Evolutionary conservation across 2,888 invertebrate genomes (phyloP), one percentile per base, ranked within the genome.

Genomic region (Vesta saturnalis): DNA sequence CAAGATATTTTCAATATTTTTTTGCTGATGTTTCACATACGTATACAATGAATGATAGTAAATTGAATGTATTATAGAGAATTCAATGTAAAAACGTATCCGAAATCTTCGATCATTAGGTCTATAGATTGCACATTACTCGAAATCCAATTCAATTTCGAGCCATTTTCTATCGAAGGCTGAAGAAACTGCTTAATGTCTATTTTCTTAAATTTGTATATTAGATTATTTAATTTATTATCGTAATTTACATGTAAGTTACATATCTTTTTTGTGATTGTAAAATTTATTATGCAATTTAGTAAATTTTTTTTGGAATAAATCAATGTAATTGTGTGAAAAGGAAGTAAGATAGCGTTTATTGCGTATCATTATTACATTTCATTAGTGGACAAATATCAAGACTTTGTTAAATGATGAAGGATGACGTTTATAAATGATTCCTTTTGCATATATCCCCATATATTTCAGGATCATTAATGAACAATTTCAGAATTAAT

Each of bases 51-150:
- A 49, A 49, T 49, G 47, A 49, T 18, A 18, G 14, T 15, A 16
- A 49, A 49, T 8, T n/a, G 6, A 49, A 18, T 49, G 18, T 49
- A 49, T 49, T 18, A 15, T 49, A 49, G 10, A 15, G 18, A 49
- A 18, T 49, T 15, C 18, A 49, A 49, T 18, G 47, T 49, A 18
- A 49, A 49, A 49, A 49, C 47, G 6, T 49, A 49, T 49, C 47
- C 47, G 18, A 49, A 49, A 49, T 49, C 47, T 49, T 15, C 10
- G 47, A 18, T 49, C 47, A 49, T 49, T 49, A 49, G 47, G 47
- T 49, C 47, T 49, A 14, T 49, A 49, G 18, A 49, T 49, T 49
- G 47, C 18, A 49, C 47, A 49, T 49, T 49, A 49, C 14, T 49
- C 47, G 47, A 49, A 49, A 49, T 49, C 18, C 47, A 49, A 49